Percentiles rank a stretch among this genome's conserved stretches.
Conservation (phyloP, 2,797 vertebrate species). For the Syncerus caffer region DNA sequence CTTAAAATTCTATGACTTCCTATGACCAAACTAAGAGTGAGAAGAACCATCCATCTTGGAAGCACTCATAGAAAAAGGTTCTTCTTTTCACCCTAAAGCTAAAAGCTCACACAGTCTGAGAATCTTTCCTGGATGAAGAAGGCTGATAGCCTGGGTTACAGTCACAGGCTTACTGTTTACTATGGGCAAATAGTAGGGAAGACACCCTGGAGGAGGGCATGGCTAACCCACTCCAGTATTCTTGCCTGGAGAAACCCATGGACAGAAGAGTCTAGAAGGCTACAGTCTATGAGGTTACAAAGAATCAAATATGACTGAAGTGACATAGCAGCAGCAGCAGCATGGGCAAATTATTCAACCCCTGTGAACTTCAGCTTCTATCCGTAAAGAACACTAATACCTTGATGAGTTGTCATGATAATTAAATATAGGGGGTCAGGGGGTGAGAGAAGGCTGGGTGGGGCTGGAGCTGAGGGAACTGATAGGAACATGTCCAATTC, state of each 20-base stretch:
- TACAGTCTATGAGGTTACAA: background rate
- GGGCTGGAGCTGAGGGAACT: background rate
- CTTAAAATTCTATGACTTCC: slow-evolving; percentile 31
- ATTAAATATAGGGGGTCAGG: background rate
- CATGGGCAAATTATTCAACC: background rate
- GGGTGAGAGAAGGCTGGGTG: background rate
- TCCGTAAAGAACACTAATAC: background rate
- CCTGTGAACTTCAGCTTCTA: background rate
- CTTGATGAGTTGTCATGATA: background rate
- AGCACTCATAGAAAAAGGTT: background rate
- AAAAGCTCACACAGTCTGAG: background rate
- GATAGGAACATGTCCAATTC: background rate
- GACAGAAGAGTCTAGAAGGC: background rate
- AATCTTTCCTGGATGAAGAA: background rate
- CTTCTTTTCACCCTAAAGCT: background rate
- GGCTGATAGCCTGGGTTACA: background rate
- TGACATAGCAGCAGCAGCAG: background rate
- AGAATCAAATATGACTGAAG: background rate
- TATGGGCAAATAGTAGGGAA: background rate
- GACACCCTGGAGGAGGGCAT: background rate
- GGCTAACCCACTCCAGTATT: background rate
- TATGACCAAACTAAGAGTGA: slow-evolving; percentile 4
- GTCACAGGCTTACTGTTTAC: background rate
- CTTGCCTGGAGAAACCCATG: background rate
- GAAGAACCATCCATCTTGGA: background rate